phyloP scores from a whole-genome alignment of 2,113 vertebrate genomes.

The Suncus etruscus region DNA sequence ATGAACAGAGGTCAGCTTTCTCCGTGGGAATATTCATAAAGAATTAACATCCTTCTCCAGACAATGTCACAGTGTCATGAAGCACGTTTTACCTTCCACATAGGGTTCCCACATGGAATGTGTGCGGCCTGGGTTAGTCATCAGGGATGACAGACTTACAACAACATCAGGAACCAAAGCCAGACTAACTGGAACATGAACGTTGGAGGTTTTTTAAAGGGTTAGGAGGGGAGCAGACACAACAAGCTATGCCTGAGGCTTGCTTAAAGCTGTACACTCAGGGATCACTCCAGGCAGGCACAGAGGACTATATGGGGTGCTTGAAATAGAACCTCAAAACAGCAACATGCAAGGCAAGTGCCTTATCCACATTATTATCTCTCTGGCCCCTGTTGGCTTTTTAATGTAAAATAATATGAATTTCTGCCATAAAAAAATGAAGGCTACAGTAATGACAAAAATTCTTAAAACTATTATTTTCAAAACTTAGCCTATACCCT shows the following conservation, averaged over 20 bases:
- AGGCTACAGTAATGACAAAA: background rate
- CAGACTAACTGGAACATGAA: background rate
- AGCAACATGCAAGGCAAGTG: no score
- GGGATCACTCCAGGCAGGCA: no score
- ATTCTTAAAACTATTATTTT: background rate
- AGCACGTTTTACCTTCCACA: constrained; percentile 68
- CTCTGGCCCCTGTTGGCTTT: background rate
- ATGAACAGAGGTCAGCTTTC: constrained; percentile 57
- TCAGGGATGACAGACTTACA: constrained; percentile 72
- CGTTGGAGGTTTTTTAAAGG: background rate
- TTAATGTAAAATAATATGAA: constrained; percentile 1
- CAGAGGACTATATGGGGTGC: no score
- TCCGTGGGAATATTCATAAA: constrained; percentile 66
- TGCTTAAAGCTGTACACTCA: no score
- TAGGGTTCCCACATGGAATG: constrained; percentile 34
- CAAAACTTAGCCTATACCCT: background rate
- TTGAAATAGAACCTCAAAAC: no score
- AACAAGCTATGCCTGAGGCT: no score
- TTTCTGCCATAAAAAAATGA: background rate
- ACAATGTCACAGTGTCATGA: constrained; percentile 65
- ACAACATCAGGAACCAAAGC: background rate
- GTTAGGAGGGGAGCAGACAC: no score
- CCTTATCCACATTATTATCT: no score
- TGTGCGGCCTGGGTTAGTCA: constrained; percentile 51
- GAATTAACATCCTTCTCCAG: constrained; percentile 61